Evolutionary conservation across 92 coral and sea anemone species (phyloP).

Genomic region (Chrysogorgia sp.): DNA sequence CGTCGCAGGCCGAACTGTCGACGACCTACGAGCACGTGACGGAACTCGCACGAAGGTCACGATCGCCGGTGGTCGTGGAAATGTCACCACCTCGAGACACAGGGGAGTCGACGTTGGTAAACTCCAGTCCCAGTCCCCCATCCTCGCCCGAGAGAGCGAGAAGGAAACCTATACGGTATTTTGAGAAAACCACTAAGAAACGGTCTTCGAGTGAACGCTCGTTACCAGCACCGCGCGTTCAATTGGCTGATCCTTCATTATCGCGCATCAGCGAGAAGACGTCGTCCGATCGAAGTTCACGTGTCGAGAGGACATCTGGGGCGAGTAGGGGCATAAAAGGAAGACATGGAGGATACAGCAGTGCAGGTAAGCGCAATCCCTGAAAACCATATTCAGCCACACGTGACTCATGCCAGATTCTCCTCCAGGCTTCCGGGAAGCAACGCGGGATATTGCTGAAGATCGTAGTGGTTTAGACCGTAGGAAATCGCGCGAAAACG

Average conservation of each 20-base stretch:
- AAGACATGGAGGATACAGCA: not conserved
- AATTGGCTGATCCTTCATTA: not conserved
- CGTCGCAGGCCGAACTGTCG: constrained; percentile 26
- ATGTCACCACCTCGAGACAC: not conserved
- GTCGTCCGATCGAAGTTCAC: constrained; percentile 11
- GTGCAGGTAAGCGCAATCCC: not conserved
- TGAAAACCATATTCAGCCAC: not conserved
- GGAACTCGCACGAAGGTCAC: not conserved
- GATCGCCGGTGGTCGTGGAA: not conserved
- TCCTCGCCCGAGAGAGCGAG: constrained; percentile 12
- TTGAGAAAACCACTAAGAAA: constrained; percentile 5
- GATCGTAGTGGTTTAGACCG: not conserved
- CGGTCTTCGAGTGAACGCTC: not conserved
- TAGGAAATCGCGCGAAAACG: not conserved
- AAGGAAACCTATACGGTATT: constrained; percentile 18
- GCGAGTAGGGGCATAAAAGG: not conserved
- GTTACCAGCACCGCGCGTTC: not conserved
- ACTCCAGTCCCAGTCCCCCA: constrained; percentile 37
- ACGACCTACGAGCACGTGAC: constrained; percentile 18
- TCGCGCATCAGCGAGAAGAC: constrained; percentile 6
- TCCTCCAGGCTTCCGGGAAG: not conserved
- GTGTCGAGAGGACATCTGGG: constrained; percentile 6
- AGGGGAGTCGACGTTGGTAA: constrained; percentile 5
- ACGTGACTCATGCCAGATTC: too few species aligned
- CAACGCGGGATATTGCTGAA: not conserved